Base-by-base conservation (phyloP, 1,140 invertebrate genomes). In the Pogonus chalceus region DNA sequence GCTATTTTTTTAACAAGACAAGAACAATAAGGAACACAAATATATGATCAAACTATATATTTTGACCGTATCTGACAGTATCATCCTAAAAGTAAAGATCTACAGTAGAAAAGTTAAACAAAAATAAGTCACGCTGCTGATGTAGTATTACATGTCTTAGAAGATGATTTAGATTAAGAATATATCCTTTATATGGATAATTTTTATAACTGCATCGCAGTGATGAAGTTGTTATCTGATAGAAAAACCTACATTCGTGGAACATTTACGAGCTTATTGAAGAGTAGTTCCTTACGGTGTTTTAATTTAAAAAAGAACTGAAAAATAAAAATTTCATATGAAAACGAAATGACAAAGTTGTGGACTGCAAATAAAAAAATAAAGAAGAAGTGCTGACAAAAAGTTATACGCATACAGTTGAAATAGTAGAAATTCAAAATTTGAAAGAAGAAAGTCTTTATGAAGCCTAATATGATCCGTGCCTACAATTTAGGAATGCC, bases 331-430 rank as follows among this genome's bases (percentile, higher is more conserved):
- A 62, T 51, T 43, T 20, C 49, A 59, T 62, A 47, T 51, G 59
- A 16, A 53, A 51, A 20, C 53, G 52, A 52, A 63, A 59, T 46
- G 53, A 49, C 22, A n/a, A 7, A 52, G 48, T 54, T 58, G 53
- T 48, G 47, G 53, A 60, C 4, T 57, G 35, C 24, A 54, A 61
- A 59, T 65, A 57, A 57, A 53, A 60, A 54, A 58, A 64, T 24
- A 64, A 64, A 54, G 35, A 57, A 55, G 56, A 62, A 23, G 61
- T 65, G 12, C 20, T 60, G 9, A 61, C 48, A 16, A 52, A 63
- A 35, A 57, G 54, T 21, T 63, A 60, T 23, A 60, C 56, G 21
- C 59, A 65, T 55, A 37, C 23, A 37, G 55, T 57, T 50, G 50
- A 57, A 56, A 64, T 61, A 49, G 56, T 55, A 39, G 54, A 61